These are phyloP conservation scores for Tribolium castaneum DNA, from an alignment of 1,140 invertebrate genomes.

Conservation along the genomic window DNA sequence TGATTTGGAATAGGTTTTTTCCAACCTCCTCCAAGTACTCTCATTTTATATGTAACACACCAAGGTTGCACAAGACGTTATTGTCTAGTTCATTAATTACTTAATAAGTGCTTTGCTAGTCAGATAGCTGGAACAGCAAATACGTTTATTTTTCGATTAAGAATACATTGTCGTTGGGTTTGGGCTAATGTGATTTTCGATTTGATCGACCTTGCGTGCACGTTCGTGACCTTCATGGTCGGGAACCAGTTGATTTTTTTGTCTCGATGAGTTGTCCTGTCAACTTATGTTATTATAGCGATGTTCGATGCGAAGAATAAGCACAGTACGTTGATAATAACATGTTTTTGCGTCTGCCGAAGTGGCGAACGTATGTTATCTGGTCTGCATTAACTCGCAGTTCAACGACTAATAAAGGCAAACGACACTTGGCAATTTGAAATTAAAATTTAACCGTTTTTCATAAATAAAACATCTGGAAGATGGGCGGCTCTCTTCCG, in stretches of 20 bases:
- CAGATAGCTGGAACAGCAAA: not conserved
- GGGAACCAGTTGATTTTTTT: constrained; percentile 32
- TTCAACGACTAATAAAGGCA: constrained; percentile 16
- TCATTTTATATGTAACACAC: not conserved
- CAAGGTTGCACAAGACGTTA: not conserved
- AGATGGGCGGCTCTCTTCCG: not conserved
- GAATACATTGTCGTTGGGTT: not conserved
- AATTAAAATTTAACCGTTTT: constrained; percentile 8
- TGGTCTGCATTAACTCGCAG: constrained; percentile 4
- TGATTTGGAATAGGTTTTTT: not conserved
- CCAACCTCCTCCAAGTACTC: not conserved
- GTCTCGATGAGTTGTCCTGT: constrained; percentile 23
- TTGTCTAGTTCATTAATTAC: not conserved
- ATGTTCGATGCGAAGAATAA: constrained; percentile 28
- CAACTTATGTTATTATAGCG: constrained; percentile 24
- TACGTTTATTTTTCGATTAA: not conserved
- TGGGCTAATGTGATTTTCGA: constrained; percentile 27
- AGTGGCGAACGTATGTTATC: constrained; percentile 1
- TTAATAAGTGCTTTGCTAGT: not conserved
- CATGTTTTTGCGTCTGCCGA: constrained; percentile 6
- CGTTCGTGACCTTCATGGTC: constrained; percentile 27
- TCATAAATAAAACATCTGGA: constrained; percentile 20
- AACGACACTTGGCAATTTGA: not conserved
- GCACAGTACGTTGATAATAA: constrained; percentile 21
- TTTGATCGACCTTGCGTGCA: constrained; percentile 26